phyloP scores from a whole-genome alignment of 2,113 vertebrate genomes.

The Chaetodon trifascialis region DNA sequence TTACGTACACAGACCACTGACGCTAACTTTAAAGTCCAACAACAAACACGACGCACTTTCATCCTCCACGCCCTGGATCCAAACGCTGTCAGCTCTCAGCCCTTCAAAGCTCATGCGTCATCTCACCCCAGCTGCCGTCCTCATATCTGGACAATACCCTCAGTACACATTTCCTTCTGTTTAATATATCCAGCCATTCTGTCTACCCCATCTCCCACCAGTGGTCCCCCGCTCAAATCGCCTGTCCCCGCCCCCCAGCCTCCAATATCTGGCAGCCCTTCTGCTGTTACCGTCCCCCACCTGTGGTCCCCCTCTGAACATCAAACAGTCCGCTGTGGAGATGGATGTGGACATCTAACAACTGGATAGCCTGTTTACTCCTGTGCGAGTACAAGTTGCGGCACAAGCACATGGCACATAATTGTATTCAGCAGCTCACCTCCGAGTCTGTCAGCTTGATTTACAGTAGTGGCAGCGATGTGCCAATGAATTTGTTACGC shows the following conservation, averaged over 20 bases:
- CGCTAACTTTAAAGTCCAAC: neutral
- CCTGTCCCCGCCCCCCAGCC: constrained; percentile 40
- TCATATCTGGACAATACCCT: constrained; percentile 58
- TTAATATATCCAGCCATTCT: constrained; percentile 56
- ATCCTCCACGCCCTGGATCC: neutral
- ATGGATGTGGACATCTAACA: constrained; percentile 73
- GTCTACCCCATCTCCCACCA: neutral
- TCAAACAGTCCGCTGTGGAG: constrained; percentile 60
- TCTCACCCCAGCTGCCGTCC: constrained; percentile 5
- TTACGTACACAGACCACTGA: neutral
- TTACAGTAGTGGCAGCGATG: constrained; percentile 65
- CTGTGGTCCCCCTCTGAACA: constrained; percentile 61
- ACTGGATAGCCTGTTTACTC: constrained; percentile 62
- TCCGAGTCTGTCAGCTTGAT: constrained; percentile 61
- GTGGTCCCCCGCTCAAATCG: constrained; percentile 17
- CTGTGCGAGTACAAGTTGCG: constrained; percentile 44
- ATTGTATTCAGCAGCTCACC: constrained; percentile 67
- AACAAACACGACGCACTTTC: neutral
- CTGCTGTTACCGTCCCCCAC: constrained; percentile 30
- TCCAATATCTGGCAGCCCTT: constrained; percentile 50
- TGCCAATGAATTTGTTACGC: constrained; percentile 65
- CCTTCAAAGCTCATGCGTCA: constrained; percentile 26
- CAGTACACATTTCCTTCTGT: constrained; percentile 43
- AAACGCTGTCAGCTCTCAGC: neutral
- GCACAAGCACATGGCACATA: constrained; percentile 51